Base-by-base conservation (phyloP, 2,797 vertebrate genomes). In the Leptatherina wallacei region DNA sequence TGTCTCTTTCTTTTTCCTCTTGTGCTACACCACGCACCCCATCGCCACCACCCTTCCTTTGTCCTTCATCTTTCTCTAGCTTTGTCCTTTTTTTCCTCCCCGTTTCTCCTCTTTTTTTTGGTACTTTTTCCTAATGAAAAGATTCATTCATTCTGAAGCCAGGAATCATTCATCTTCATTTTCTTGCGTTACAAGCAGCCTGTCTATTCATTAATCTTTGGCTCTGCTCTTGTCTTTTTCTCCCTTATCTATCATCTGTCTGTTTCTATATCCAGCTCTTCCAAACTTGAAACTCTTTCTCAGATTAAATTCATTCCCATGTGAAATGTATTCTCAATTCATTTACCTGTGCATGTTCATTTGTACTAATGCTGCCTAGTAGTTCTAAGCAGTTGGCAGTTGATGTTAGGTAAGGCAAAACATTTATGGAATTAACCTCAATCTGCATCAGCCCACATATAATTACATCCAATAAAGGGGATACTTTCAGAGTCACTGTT, bases 161-260 rank as follows among this genome's bases (percentile, higher is more conserved):
- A n/a, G 40, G 36, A 60, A 76, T 85, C 84, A 51, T 91, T 86
- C 79, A 59, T 92, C 84, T 91, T 90, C 77, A 85, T 91, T 89
- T 82, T 73, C 75, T 58, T 84, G 70, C 54, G 16, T 87, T 85
- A 71, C 78, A 57, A 77, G 57, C 68, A 27, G 78, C 60, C 80
- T 54, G 44, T 82, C 82, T 84, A 65, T 87, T 87, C 90, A 90
- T 91, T 90, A 80, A 89, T 92, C 90, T 87, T 75, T 71, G 66
- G 81, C 81, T 73, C 83, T 71, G 75, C 64, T 30, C 44, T 62
- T 80, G 85, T 88, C 84, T 69, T 71, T 71, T 74, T 75, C 68
- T 62, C 69, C 78, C 57, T 65, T 75, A 83, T 81, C 85, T 78
- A 85, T 90, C 85, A 90, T 88, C 80, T 87, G 75, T 82, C 87